Base-by-base conservation (phyloP, 2,797 vertebrate genomes). In the Lagothrix lagotricha region DNA sequence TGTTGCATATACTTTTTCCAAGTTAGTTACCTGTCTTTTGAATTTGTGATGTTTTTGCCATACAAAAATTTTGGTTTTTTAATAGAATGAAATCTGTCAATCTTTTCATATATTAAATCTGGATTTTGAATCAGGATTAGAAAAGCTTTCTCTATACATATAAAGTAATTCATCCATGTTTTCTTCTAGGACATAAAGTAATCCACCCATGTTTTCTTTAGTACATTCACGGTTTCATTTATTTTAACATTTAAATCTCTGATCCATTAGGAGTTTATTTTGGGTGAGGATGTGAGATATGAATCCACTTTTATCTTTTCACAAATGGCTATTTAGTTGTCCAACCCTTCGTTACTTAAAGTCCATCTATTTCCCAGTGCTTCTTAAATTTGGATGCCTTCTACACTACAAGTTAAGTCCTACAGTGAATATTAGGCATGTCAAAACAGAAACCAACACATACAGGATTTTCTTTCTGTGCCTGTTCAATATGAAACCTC, bases 211-310 rank as follows among this genome's bases (percentile, higher is more conserved):
- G 15, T 92, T 92, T 80, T 88, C 28, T 70, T 52, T 36, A 76
- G 17, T 76, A 46, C 6, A 39, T 50, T 3, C 7, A 5, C 10
- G 33, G 11, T n/a, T 79, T 86, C 36, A 24, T 30, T 76, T n/a
- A 70, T 94, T 64, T 58, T 73, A 86, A 81, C 30, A 87, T 94
- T 91, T 93, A 87, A 96, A 80, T 94, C 39, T 67, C 84, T 94
- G n/a, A 48, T 82, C 6, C 52, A 64, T 75, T 94, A 93, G 9
- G 28, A 93, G 12, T 91, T 48, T 87, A 86, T 96, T 96, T 96
- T 22, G 61, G 39, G 28, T 57, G 15, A 36, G 46, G 14, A 19
- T 89, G 12, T 57, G 64, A 90, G 94, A 70, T 93, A 64, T 36
- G 12, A 19, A n/a, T 88, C 17, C 28, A 44, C 88, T 90, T 96